Base-by-base conservation (phyloP, 2,888 invertebrate genomes). In the Phyllotreta cruciferae region DNA sequence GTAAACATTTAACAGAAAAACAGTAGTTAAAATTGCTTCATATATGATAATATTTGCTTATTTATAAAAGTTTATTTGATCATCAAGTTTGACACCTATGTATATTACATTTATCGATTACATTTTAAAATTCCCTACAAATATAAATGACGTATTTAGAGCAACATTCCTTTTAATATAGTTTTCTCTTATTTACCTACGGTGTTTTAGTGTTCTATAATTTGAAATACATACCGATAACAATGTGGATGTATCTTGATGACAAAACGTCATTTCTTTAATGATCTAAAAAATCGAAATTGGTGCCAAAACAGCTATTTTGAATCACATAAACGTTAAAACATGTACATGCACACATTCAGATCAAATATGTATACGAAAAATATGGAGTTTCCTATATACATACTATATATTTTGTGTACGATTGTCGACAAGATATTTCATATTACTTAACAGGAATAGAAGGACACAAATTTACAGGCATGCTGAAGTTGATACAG, bases 341-440 rank as follows among this genome's bases (percentile, higher is more conserved):
- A 70, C 69, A 64, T 66, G 60, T 68, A 70, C 72, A 71, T 72
- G 71, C 73, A 71, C 67, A 73, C 71, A 73, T 66, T 63, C 45
- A 66, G 62, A 73, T 70, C 69, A 72, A 72, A 75, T 73, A 77
- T 75, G 73, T 69, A 71, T 77, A 75, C 76, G 77, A 77, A 77
- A 77, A 79, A 79, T 77, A 77, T 75, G 74, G 70, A 74, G 71
- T 75, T 73, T 56, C 56, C 50, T 64, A 61, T 64, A 60, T 64
- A 53, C 54, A 57, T 54, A 24, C 24, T 24, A 72, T 75, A 74
- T 74, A 76, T 71, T 70, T 70, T 70, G 67, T 71, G 75, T 73
- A 77, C 77, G 81, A 81, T 81, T 81, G 81, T 81, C 81, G 72
- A 78, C 76, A 77, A 74, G 73, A 64, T 69, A 68, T 71, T 66